Base-by-base conservation (phyloP, 2,888 invertebrate genomes). In the Coenonympha arcania region DNA sequence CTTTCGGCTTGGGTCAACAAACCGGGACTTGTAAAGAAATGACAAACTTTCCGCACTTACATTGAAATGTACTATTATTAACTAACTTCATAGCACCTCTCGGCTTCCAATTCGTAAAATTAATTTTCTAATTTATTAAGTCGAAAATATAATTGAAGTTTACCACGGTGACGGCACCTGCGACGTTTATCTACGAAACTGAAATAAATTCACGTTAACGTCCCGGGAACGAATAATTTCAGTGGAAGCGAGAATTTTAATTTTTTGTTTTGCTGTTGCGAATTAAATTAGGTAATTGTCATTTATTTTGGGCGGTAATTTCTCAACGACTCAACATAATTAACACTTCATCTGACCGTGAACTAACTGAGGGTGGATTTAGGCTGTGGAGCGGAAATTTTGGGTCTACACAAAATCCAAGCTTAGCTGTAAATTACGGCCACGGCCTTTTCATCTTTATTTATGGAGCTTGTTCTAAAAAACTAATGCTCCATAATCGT, bases 191-290 rank as follows among this genome's bases (percentile, higher is more conserved):
- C 54, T 48, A 43, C 5, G 22, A 50, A 43, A 47, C 37, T 39
- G 28, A 50, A 43, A 54, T 48, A 54, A 54, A 50, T 48, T 40
- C 39, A 44, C 34, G 47, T 50, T 47, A 50, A 24, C 24, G 42
- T 28, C 47, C 20, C 36, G 41, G 30, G 24, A 13, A 43, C 40
- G 40, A 40, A 40, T 40, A 33, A 47, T 42, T 39, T 22, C 15
- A 43, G 44, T 44, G 33, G 31, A 31, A 43, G 37, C 22, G 37
- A 15, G 30, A 43, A 8, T 15, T 43, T 43, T 22, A 16, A 41
- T 30, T 31, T 41, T 18, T n/a, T 15, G 31, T 26, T 20, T 11
- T 18, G 39, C 13, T 24, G 43, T 40, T 39, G 37, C 16, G 8
- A 26, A 8, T 45, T 26, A 40, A 40, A 22, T 19, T 20, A 9